Conservation (phyloP, 2,888 invertebrate genomes). For the Netelia melanura region DNA sequence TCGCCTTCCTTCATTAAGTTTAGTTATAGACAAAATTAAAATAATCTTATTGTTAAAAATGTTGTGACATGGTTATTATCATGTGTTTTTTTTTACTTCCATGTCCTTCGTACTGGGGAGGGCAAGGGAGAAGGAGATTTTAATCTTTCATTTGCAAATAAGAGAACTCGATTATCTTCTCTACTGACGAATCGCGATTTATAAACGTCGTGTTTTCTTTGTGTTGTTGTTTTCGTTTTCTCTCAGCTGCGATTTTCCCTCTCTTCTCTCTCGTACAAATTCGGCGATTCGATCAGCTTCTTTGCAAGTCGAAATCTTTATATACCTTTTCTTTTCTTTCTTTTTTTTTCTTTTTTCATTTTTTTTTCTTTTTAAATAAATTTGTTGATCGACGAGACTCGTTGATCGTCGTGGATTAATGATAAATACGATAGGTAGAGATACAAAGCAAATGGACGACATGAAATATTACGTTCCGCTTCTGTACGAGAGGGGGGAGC, state of each 20-base stretch:
- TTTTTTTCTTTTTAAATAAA: constrained; percentile 9
- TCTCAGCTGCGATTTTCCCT: constrained; percentile 38
- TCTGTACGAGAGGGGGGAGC: constrained; percentile 75
- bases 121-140: background rate
- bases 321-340: constrained; percentile 11
- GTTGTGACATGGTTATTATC: constrained; percentile 62
- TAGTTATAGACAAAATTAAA: constrained; percentile 82
- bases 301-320: constrained; percentile 39
- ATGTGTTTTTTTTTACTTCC: constrained; percentile 53
- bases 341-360: constrained; percentile 3
- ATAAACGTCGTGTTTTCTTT: constrained; percentile 11
- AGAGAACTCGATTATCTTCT: constrained; percentile 52
- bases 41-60: constrained; percentile 80
- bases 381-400: constrained; percentile 43
- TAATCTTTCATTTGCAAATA: constrained; percentile 44
- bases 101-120: constrained; percentile 58
- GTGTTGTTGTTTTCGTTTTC: background rate
- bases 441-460: constrained; percentile 73
- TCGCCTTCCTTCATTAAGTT: constrained; percentile 73
- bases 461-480: constrained; percentile 72
- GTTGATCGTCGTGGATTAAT: constrained; percentile 70
- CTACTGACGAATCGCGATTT: constrained; percentile 42
- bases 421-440: constrained; percentile 75
- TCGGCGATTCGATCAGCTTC: constrained; percentile 51
- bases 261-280: constrained; percentile 63